Base-by-base conservation (phyloP, 2,888 invertebrate species). In the Drosophila kuntzei region DNA sequence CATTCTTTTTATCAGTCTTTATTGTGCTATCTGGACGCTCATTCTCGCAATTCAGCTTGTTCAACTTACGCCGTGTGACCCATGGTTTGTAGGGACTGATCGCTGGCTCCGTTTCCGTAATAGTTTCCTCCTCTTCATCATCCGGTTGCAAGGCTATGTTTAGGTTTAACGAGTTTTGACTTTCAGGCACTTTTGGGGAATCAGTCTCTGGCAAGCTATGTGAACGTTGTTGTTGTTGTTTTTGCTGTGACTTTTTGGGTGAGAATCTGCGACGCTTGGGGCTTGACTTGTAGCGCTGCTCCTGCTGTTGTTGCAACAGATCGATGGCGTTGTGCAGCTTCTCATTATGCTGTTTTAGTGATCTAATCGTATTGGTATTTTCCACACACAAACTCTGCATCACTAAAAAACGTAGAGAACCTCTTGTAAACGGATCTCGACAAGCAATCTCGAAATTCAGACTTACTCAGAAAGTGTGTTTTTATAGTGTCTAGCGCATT, bases 391-490 rank as follows among this genome's bases (percentile, higher is more conserved):
- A 14, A 2, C 32, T 47, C 18, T 79, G 83, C 60, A 86, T 55
- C 64, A 80, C 85, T 85, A 32, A 39, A 53, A 34, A 7, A 27
- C n/a, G 44, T 27, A n/a, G 41, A 34, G 22, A 55, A 68, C 16
- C 43, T 36, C 70, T 81, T 37, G 80, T 74, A 37, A 46, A 18
- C 3, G 5, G 18, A n/a, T 32, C 9, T 7, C 2, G 0, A 12
- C 20, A 51, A 2, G 11, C 12, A 25, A 1, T 1, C n/a, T n/a
- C n/a, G n/a, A n/a, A 44, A 27, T 4, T 12, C 8, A 16, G 2
- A 64, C 85, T 80, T 82, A 92, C 92, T 74, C 9, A 80, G 36
- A 66, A 89, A 91, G 59, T 92, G 91, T 1, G 72, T 41, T 64
- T 80, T 89, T 16, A 92, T 72, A 0, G 62, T 77, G 12, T 89